Evolutionary conservation across 2,888 invertebrate genomes (phyloP).

Genomic region (Heliconius sara): DNA sequence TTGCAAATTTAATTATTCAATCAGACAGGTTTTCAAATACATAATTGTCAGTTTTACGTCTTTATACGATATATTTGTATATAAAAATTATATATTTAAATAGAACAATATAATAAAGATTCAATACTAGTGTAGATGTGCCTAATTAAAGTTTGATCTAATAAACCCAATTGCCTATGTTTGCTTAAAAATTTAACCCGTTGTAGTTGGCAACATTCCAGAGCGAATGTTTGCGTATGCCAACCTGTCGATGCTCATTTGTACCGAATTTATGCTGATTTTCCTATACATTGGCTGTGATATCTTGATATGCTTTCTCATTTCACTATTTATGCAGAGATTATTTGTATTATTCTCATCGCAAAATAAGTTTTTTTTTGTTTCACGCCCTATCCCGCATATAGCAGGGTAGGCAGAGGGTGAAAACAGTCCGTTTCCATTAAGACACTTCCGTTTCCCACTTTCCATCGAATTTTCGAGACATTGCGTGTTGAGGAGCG

Average conservation of each 20-base stretch:
- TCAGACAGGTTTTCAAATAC: not conserved
- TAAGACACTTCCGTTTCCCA: no score
- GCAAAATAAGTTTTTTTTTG: not conserved
- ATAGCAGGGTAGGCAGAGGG: no score
- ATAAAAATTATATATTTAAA: no score
- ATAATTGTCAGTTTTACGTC: not conserved
- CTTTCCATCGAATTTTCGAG: no score
- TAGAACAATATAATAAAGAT: no score
- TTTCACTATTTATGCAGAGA: not conserved
- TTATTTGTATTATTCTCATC: not conserved
- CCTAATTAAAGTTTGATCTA: constrained; percentile 18
- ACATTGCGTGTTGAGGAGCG: no score
- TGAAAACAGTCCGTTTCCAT: no score
- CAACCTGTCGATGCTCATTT: constrained; percentile 31
- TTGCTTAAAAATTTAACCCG: constrained; percentile 33
- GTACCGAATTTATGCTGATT: constrained; percentile 21
- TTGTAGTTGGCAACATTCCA: constrained; percentile 40
- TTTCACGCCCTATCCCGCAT: no score
- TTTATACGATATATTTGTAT: no score
- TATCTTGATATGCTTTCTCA: constrained; percentile 12
- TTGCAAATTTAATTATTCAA: not conserved
- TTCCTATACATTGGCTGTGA: constrained; percentile 16
- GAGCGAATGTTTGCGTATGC: constrained; percentile 31
- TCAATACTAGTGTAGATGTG: not conserved
- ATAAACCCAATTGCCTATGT: constrained; percentile 22